Evolutionary conservation across 2,888 invertebrate species (phyloP).

Genomic region (Drosophila monieri): DNA sequence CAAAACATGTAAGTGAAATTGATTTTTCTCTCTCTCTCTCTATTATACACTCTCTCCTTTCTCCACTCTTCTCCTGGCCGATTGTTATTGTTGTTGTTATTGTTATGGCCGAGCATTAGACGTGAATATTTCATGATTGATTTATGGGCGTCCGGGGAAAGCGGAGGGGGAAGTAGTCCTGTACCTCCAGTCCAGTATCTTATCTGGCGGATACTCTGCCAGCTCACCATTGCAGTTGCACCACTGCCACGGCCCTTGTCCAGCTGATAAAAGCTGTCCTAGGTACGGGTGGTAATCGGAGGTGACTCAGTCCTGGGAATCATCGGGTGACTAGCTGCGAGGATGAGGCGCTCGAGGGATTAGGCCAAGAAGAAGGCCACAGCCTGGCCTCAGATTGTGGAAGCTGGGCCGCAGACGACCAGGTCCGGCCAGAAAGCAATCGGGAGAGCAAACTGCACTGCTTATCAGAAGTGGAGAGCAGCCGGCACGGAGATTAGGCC

Average conservation of each 20-base stretch:
- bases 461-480: conserved; percentile 27
- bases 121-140: conserved; percentile 44
- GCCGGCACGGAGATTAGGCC: conserved; percentile 46
- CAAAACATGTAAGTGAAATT: conserved; percentile 74
- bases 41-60: too few species aligned
- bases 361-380: too few species aligned
- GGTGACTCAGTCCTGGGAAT: too few species aligned
- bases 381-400: too few species aligned
- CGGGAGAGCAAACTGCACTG: too few species aligned
- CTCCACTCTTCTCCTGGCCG: conserved; percentile 12
- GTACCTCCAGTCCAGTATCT: background rate
- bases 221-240: background rate
- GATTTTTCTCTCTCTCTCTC: conserved; percentile 54
- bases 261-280: background rate
- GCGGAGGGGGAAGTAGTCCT: conserved; percentile 1
- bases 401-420: too few species aligned
- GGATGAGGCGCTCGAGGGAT: background rate
- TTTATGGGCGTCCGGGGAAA: conserved; percentile 34
- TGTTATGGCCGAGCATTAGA: conserved; percentile 30
- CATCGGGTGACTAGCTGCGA: too few species aligned
- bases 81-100: conserved; percentile 35
- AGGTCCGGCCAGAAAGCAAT: too few species aligned
- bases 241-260: background rate
- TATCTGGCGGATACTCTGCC: background rate
- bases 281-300: too few species aligned